phyloP scores from a whole-genome alignment of 2,888 invertebrate genomes.

The Gortyna flavago region DNA sequence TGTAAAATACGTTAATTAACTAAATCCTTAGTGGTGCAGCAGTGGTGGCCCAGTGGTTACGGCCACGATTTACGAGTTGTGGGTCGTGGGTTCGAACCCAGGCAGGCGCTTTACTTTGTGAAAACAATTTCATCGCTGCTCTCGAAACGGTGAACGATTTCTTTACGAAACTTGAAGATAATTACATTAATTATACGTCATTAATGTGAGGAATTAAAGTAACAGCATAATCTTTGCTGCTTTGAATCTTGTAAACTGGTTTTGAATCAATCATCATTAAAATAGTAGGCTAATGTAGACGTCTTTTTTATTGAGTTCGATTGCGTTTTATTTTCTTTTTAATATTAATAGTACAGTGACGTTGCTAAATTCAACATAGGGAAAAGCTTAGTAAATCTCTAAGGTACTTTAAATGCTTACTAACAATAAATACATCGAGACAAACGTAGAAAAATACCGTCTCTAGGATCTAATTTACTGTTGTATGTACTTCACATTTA shows the following conservation, averaged over 20 bases:
- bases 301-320: conserved; percentile 11
- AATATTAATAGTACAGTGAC: not conserved
- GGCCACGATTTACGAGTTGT: not conserved
- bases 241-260: conserved; percentile 55
- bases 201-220: conserved; percentile 64
- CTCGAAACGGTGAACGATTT: conserved; percentile 26
- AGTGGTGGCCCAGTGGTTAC: not conserved
- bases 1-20: not conserved
- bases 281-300: conserved; percentile 26
- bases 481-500: no score
- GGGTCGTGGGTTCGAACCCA: not conserved
- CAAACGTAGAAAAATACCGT: not conserved
- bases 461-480: not conserved
- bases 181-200: conserved; percentile 67
- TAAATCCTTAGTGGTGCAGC: not conserved
- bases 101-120: not conserved
- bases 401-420: not conserved
- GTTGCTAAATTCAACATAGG: not conserved
- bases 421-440: not conserved
- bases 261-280: conserved; percentile 50
- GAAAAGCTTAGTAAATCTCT: not conserved
- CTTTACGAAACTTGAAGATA: conserved; percentile 55
- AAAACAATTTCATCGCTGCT: not conserved
- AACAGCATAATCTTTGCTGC: conserved; percentile 55
- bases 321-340: not conserved